Percentiles rank a stretch among this genome's conserved stretches.
Evolutionary conservation across 2,888 invertebrate species (phyloP).

Genomic region (Lucinisca nassula): DNA sequence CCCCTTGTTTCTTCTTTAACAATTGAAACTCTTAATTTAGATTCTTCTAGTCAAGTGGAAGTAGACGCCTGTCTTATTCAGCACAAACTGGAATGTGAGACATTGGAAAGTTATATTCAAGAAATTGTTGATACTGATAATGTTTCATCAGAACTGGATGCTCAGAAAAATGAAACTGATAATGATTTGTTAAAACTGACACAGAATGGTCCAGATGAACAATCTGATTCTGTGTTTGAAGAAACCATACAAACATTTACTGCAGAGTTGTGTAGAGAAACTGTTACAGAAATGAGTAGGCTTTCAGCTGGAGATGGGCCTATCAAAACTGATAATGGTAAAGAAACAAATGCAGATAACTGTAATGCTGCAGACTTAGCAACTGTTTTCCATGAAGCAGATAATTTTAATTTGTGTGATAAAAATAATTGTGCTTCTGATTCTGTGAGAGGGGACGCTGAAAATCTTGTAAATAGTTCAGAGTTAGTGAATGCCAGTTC

Average conservation of each 20-base stretch:
- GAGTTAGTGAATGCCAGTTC: background rate
- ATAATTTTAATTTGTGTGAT: background rate
- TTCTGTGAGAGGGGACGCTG: background rate
- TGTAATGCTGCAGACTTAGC: background rate
- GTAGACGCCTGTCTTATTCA: slow-evolving; percentile 51
- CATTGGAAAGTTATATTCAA: slow-evolving; percentile 57
- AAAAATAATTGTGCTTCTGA: background rate
- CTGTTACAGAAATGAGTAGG: background rate
- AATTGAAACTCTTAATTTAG: slow-evolving; percentile 1
- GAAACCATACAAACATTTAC: background rate
- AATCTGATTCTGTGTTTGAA: background rate
- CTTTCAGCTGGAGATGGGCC: background rate
- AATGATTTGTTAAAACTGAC: background rate
- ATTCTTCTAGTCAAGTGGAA: background rate
- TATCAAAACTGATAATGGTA: background rate
- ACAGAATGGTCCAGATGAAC: background rate
- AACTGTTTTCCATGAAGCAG: background rate
- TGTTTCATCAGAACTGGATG: background rate
- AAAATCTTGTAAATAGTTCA: background rate
- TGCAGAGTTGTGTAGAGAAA: background rate
- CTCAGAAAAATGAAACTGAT: background rate
- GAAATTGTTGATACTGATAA: slow-evolving; percentile 52
- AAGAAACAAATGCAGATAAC: background rate
- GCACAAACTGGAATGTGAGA: slow-evolving; percentile 50
- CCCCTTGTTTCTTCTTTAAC: slow-evolving; percentile 19